A percentile compares a stretch with the other conserved stretches of the same genome.
phyloP scores from a whole-genome alignment of 2,888 invertebrate genomes.

The Acanthosepion lycidas region DNA sequence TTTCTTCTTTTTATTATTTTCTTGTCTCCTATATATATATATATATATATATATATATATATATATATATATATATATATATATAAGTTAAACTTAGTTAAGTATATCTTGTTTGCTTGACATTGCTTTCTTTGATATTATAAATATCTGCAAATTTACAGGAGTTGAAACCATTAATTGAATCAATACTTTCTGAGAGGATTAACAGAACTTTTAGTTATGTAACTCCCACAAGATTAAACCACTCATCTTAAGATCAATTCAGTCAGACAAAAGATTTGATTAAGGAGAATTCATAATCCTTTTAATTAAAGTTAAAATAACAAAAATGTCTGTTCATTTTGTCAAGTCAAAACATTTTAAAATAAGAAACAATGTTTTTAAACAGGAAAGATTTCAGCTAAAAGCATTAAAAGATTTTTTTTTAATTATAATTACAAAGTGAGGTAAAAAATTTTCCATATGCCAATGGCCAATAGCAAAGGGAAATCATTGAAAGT shows the following conservation, averaged over 20 bases:
- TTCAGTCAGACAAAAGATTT: not conserved
- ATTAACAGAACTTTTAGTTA: conserved; percentile 1
- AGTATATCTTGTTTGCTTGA: no score
- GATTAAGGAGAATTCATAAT: not conserved
- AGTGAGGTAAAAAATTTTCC: not conserved
- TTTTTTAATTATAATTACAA: not conserved
- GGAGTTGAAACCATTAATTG: not conserved
- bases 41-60: no score
- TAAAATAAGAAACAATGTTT: not conserved
- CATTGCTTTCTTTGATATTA: no score
- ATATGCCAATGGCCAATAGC: not conserved
- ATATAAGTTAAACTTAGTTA: no score
- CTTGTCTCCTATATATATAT: no score
- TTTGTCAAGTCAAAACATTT: not conserved
- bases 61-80: no score
- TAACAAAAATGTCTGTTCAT: not conserved
- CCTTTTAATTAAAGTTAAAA: not conserved
- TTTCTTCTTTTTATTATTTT: no score
- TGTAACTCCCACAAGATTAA: not conserved
- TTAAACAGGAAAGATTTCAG: not conserved
- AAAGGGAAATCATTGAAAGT: not conserved
- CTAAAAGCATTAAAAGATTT: not conserved
- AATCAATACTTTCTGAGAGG: not conserved
- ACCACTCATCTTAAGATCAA: not conserved
- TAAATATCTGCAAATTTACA: not conserved